A percentile compares a stretch with the other conserved stretches of the same genome.
Conservation (phyloP, 2,797 vertebrate genomes). For the Carduelis carduelis region DNA sequence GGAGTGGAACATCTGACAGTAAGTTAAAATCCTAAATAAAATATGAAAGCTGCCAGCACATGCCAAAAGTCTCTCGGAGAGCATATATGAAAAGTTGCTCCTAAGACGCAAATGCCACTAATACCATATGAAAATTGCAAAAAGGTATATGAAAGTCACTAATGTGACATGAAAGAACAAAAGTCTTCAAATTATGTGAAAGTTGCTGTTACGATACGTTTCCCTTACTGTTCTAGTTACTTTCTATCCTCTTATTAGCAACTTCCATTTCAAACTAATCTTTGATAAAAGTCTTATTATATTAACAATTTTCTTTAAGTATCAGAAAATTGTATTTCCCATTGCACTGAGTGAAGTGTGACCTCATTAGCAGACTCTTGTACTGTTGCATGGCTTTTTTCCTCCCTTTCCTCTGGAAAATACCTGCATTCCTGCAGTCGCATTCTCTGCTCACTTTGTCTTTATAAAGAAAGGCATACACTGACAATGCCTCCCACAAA, state of each 20-base stretch:
- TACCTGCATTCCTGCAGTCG: neutral
- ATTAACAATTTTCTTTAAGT: conserved; percentile 62
- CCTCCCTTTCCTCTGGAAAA: neutral
- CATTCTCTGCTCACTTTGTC: neutral
- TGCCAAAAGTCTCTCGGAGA: neutral
- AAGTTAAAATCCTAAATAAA: conserved; percentile 60
- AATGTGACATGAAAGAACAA: conserved; percentile 67
- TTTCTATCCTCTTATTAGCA: conserved; percentile 67
- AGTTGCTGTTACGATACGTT: conserved; percentile 32
- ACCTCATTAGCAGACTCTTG: conserved; percentile 33
- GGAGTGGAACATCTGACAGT: conserved; percentile 33
- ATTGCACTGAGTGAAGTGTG: conserved; percentile 23
- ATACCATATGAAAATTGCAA: conserved; percentile 65
- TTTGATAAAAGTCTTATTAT: conserved; percentile 64
- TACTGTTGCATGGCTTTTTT: neutral
- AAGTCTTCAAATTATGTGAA: conserved; percentile 63
- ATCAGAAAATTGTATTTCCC: conserved; percentile 45
- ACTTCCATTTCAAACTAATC: conserved; percentile 65
- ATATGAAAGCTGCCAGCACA: conserved; percentile 50
- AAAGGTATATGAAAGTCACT: conserved; percentile 61
- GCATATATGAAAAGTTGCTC: conserved; percentile 28
- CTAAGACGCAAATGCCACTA: conserved; percentile 25
- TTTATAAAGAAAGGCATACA: neutral
- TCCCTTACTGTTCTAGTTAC: conserved; percentile 43
- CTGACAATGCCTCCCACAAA: neutral